Percentiles rank a stretch among this genome's conserved stretches.
Evolutionary conservation across 1,140 invertebrate genomes (phyloP).

Genomic region (Trichonephila clavata): DNA sequence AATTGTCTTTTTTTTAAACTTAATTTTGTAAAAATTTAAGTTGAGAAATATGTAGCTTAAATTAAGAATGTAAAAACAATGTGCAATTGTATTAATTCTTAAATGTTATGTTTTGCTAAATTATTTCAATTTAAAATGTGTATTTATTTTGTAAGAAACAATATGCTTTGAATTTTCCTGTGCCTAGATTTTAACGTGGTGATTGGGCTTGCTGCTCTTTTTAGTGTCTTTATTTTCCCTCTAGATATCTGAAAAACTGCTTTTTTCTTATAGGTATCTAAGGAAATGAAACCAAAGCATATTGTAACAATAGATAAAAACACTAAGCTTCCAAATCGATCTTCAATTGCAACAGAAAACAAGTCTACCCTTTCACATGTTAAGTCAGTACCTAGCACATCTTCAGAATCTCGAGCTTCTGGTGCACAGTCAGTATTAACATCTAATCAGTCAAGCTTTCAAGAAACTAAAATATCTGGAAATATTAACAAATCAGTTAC

Average conservation of each 20-base stretch:
- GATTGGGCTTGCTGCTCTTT: slow-evolving; percentile 36
- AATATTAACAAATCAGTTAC: not conserved
- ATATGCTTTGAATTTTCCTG: not conserved
- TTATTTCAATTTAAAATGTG: too few species aligned
- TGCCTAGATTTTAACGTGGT: not conserved
- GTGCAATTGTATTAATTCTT: too few species aligned
- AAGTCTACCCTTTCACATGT: slow-evolving; percentile 17
- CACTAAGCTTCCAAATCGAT: slow-evolving; percentile 3
- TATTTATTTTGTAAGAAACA: too few species aligned
- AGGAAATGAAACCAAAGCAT: slow-evolving; percentile 43
- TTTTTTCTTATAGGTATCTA: slow-evolving; percentile 46
- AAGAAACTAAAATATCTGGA: slow-evolving; percentile 2
- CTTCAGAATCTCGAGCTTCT: slow-evolving; percentile 21
- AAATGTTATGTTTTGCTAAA: too few species aligned
- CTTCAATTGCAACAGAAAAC: slow-evolving; percentile 37
- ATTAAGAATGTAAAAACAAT: too few species aligned
- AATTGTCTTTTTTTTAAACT: too few species aligned
- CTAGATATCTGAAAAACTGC: not conserved
- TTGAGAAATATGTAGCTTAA: too few species aligned
- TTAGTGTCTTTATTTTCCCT: slow-evolving; percentile 4
- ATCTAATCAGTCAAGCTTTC: not conserved
- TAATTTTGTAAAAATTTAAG: too few species aligned
- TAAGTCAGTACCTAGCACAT: not conserved
- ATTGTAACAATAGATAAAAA: slow-evolving; percentile 28
- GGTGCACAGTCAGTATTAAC: not conserved